Evolutionary conservation across 64 coral and sea anemone genomes (phyloP), one percentile per base, ranked within the genome.

Genomic region (Pocillopora verrucosa): DNA sequence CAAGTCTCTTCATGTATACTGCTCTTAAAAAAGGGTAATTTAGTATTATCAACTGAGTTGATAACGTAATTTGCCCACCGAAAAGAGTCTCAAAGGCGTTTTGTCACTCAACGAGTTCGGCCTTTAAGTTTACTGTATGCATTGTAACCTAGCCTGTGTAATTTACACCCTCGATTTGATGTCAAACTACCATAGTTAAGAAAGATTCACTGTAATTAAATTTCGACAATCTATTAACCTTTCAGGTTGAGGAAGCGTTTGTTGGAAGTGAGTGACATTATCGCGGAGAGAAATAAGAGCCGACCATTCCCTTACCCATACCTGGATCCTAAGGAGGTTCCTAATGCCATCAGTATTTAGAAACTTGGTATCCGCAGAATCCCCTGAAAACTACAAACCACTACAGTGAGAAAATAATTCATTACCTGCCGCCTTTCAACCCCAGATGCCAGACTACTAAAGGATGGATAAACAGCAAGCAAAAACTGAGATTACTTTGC

Each of bases 291-390:
- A 58, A 99, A 99, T 88, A 95, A 95, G 89, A 88, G 76, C 22
- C 90, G 97, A 0, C 59, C 94, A 17, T 95, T 99, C 58, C 97
- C 97, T 51, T 99, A 99, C 79, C 93, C 93, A 35, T 99, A 99
- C 69, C 70, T 99, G 37, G 89, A 92, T 65, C 97, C 97, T 19
- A 92, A 95, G 78, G 97, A 99, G 69, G 94, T 99, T 0, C 97
- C 97, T 17, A 99, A 99, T 74, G 94, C 97, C 35, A 99, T 99
- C 17, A 99, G 97, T 86, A 99, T 99, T 61, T 99, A 93, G 74
- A 56, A 26, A 19, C 34, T 60, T 24, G 26, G 36, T 51, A 51
- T 51, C 65, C 41, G 13, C 2, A 72, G 20, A 11, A 56, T 38
- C 19, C 13, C 9, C 16, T 56, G 38, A 77, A 56, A 20, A 56